Evolutionary conservation across 2,888 invertebrate genomes (phyloP).

Genomic region (Halictus quadricinctus): DNA sequence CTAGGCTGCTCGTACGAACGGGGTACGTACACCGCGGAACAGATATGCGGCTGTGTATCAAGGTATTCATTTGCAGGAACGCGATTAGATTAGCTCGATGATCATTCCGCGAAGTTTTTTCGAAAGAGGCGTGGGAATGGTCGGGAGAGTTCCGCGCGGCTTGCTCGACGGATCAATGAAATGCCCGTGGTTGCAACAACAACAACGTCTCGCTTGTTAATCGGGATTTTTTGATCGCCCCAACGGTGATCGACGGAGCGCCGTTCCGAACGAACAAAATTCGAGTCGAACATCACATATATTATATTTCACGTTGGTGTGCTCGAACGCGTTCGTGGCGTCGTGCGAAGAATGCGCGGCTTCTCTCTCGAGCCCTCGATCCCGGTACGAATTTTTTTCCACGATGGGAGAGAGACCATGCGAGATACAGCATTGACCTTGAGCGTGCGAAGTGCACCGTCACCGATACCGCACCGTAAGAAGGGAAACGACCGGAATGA

Average conservation of each 20-base stretch:
- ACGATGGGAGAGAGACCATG: background rate
- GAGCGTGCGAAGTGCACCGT: constrained; percentile 8
- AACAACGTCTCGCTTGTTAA: constrained; percentile 15
- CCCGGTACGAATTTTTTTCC: background rate
- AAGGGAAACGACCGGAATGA: constrained; percentile 26
- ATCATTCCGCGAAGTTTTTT: constrained; percentile 36
- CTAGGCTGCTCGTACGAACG: background rate
- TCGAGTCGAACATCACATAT: too few relatives aligned
- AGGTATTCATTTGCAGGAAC: constrained; percentile 37
- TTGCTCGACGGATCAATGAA: constrained; percentile 17
- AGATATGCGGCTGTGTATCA: constrained; percentile 20
- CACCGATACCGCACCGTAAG: background rate
- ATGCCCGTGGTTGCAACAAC: constrained; percentile 20
- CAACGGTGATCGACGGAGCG: too few relatives aligned
- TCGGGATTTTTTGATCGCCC: constrained; percentile 6
- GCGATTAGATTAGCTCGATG: constrained; percentile 42
- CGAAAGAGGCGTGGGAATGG: constrained; percentile 49
- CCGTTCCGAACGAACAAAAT: too few relatives aligned
- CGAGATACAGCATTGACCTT: constrained; percentile 28
- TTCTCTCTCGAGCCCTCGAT: background rate
- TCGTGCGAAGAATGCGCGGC: background rate
- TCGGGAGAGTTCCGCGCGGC: constrained; percentile 7
- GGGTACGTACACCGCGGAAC: constrained; percentile 42
- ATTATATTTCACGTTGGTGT: background rate
- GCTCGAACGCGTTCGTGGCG: background rate